Conservation (phyloP, 2,113 vertebrate species). For the Grus americana region DNA sequence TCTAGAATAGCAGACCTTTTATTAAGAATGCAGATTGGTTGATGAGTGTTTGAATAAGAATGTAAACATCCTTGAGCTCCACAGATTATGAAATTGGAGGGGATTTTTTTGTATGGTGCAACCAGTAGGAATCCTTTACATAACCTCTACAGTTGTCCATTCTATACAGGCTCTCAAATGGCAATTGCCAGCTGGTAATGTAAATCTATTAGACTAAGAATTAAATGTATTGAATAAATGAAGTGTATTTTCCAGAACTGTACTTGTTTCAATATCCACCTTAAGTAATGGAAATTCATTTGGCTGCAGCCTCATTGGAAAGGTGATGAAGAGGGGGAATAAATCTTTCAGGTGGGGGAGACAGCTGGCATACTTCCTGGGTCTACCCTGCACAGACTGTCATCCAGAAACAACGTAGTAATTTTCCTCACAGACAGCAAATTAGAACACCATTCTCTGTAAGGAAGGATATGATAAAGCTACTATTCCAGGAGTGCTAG, state of each 20-base stretch:
- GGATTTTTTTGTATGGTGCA: not conserved
- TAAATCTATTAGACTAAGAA: not conserved
- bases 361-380: not conserved
- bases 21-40: not conserved
- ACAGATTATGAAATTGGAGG: not conserved
- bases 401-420: not conserved
- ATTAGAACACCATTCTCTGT: not conserved
- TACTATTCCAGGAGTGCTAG: not conserved
- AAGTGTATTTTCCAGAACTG: not conserved
- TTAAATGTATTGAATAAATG: not conserved
- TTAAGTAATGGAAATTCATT: not conserved
- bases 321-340: not conserved
- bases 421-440: not conserved
- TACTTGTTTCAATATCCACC: not conserved
- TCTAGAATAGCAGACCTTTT: not conserved
- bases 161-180: not conserved
- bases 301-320: not conserved
- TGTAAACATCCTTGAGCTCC: not conserved
- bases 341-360: not conserved
- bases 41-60: not conserved
- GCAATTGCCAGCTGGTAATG: not conserved
- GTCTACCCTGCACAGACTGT: not conserved
- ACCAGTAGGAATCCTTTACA: not conserved
- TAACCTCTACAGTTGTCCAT: not conserved
- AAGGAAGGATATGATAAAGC: not conserved